A percentile compares a stretch with the other conserved stretches of the same genome.
phyloP scores from a whole-genome alignment of 2,797 vertebrate genomes.

The Gymnoscopelus braueri region DNA sequence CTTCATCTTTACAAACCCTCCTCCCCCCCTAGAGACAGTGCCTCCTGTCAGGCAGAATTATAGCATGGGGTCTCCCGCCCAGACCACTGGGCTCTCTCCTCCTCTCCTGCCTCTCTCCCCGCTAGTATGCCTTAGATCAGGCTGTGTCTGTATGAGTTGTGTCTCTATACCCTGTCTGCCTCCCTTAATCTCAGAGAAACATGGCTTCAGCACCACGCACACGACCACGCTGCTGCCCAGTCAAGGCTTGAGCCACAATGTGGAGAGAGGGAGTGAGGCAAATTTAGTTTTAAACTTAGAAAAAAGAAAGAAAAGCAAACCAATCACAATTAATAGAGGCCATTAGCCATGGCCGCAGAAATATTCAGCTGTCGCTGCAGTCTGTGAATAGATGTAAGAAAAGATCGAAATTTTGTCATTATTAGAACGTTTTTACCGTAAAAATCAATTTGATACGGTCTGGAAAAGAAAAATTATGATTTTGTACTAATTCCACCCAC shows the following conservation, averaged over 20 bases:
- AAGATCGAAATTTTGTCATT: background rate
- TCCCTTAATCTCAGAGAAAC: conserved; percentile 68
- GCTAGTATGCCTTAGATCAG: conserved; percentile 40
- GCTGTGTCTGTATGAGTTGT: conserved; percentile 53
- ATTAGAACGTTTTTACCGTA: background rate
- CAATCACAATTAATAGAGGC: background rate
- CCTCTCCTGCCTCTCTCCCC: conserved; percentile 6
- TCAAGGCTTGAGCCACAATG: conserved; percentile 28
- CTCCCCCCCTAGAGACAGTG: conserved; percentile 18
- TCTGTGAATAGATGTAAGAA: background rate
- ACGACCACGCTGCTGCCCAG: conserved; percentile 62
- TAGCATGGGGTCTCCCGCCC: conserved; percentile 41
- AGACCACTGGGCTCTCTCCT: conserved; percentile 14
- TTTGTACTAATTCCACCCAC: background rate
- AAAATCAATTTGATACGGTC: background rate
- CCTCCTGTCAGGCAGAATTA: conserved; percentile 59
- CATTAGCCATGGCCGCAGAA: background rate
- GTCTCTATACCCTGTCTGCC: conserved; percentile 56
- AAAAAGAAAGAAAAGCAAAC: too few relatives aligned
- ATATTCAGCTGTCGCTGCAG: background rate
- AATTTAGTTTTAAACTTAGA: too few relatives aligned
- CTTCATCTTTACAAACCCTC: conserved; percentile 18
- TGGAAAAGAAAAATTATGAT: conserved; percentile 8
- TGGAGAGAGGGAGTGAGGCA: conserved; percentile 7
- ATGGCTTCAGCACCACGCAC: conserved; percentile 52